phyloP scores from a whole-genome alignment of 2,888 invertebrate species.

The Hoplodrina ambigua region DNA sequence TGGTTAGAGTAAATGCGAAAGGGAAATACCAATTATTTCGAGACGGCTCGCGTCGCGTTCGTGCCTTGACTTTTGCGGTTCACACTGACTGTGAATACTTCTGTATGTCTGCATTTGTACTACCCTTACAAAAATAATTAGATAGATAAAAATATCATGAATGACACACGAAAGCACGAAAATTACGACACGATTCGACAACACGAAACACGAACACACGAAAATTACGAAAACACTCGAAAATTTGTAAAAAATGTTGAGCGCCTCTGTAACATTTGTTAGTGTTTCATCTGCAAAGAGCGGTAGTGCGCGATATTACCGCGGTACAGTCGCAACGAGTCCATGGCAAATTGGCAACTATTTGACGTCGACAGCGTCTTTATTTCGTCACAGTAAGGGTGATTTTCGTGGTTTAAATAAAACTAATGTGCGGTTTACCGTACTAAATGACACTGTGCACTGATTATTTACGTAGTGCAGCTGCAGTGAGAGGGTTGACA shows the following conservation, averaged over 20 bases:
- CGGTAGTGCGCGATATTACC: conserved; percentile 61
- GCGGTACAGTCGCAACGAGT: background rate
- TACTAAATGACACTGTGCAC: conserved; percentile 20
- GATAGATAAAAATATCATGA: too few species aligned
- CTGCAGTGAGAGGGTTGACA: conserved; percentile 40
- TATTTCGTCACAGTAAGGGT: background rate
- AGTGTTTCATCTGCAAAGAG: conserved; percentile 61
- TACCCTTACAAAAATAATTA: too few species aligned
- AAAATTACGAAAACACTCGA: too few species aligned
- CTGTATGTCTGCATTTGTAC: too few species aligned
- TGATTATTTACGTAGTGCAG: conserved; percentile 43
- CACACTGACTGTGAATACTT: too few species aligned
- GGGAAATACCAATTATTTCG: too few species aligned
- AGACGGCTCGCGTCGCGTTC: too few species aligned
- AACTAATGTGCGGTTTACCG: background rate
- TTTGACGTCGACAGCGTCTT: background rate
- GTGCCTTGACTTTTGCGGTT: too few species aligned
- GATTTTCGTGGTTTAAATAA: background rate
- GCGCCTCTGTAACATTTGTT: conserved; percentile 33
- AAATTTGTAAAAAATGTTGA: conserved; percentile 20
- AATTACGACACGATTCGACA: too few species aligned
- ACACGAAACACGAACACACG: too few species aligned
- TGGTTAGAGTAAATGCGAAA: too few species aligned
- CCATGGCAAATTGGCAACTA: background rate
- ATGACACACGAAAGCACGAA: too few species aligned